Evolutionary conservation across 2,797 vertebrate species (phyloP).

Genomic region (Neolamprologus multifasciatus): DNA sequence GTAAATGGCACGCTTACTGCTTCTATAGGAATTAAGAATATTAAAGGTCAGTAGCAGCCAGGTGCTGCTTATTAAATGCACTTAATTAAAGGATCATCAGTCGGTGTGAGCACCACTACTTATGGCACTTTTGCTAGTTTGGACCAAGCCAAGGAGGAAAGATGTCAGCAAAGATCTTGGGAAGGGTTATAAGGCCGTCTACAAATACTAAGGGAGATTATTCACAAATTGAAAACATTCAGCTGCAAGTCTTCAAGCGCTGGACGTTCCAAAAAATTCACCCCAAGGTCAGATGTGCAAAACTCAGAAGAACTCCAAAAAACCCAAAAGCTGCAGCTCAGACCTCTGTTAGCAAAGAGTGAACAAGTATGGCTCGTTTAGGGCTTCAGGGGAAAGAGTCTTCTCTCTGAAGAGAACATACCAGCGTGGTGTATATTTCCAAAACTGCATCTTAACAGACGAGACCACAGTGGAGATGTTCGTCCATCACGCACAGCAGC

Average conservation of each 20-base stretch:
- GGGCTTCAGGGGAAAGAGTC: not conserved
- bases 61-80: not conserved
- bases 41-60: not conserved
- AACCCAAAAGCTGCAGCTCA: not conserved
- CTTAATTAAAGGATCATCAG: not conserved
- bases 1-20: not conserved
- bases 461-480: not conserved
- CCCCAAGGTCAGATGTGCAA: not conserved
- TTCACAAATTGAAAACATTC: not conserved
- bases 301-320: not conserved
- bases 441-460: not conserved
- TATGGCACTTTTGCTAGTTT: not conserved
- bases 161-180: not conserved
- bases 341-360: not conserved
- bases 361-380: not conserved
- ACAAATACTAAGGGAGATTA: not conserved
- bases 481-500: fast-evolving
- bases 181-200: not conserved
- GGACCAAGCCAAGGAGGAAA: not conserved
- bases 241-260: not conserved
- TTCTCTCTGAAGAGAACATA: not conserved
- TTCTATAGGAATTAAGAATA: not conserved
- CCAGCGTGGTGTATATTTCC: not conserved
- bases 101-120: not conserved
- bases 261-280: not conserved